A percentile compares a stretch with the other conserved stretches of the same genome.
Evolutionary conservation across 2,888 invertebrate species (phyloP).

Genomic region (Aphidius colemani): DNA sequence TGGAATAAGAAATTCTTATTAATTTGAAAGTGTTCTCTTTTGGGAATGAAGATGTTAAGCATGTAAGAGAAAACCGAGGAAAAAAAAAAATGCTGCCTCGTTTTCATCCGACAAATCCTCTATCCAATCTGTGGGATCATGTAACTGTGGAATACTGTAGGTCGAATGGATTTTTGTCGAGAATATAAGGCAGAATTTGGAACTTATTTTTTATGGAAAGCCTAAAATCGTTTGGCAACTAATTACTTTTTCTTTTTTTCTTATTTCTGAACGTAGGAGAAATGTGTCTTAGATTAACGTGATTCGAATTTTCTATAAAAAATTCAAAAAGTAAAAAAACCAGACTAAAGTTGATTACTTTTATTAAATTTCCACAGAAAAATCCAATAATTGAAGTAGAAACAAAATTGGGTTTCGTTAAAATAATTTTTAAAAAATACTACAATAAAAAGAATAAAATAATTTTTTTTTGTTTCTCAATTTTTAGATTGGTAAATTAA

Average conservation of each 20-base stretch:
- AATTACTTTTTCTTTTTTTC: slow-evolving; percentile 13
- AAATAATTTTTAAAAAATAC: background rate
- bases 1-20: no score
- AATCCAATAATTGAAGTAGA: background rate
- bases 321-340: background rate
- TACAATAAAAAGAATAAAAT: background rate
- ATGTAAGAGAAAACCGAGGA: slow-evolving; percentile 8
- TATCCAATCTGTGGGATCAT: slow-evolving; percentile 31
- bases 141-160: slow-evolving; percentile 4
- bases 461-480: no score
- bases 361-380: background rate
- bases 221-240: slow-evolving; percentile 35
- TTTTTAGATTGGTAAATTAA: background rate
- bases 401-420: background rate
- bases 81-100: slow-evolving; percentile 21
- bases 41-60: no score
- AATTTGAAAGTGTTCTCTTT: no score
- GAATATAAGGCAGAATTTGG: slow-evolving; percentile 30
- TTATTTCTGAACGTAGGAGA: background rate
- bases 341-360: background rate
- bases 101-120: slow-evolving; percentile 37
- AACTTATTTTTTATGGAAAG: slow-evolving; percentile 37
- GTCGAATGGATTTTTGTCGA: slow-evolving; percentile 11
- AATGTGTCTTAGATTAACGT: no score
- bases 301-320: no score